Percentiles rank a stretch among this genome's conserved stretches.
phyloP scores from a whole-genome alignment of 1,140 invertebrate species.

The Ruditapes philippinarum region DNA sequence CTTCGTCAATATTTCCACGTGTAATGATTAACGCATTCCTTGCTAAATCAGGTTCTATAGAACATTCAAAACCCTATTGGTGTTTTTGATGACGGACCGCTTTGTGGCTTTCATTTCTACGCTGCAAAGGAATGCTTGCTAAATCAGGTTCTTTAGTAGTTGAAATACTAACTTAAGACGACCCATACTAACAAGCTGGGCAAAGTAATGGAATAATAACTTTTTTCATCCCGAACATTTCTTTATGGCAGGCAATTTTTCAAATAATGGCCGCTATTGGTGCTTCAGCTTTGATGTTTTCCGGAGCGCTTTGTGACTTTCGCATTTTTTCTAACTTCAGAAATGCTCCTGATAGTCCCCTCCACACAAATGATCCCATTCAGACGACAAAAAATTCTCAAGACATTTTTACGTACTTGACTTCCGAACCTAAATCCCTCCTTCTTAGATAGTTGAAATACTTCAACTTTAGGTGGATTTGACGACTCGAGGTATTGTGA shows the following conservation, averaged over 20 bases:
- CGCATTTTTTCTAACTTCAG: neutral
- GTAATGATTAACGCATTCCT: slow-evolving; percentile 72
- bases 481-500: slow-evolving; percentile 71
- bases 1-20: slow-evolving; percentile 72
- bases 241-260: too few relatives aligned
- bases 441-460: slow-evolving; percentile 76
- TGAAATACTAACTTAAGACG: too few relatives aligned
- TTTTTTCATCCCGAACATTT: too few relatives aligned
- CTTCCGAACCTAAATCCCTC: slow-evolving; percentile 74
- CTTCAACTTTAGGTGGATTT: slow-evolving; percentile 76
- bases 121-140: too few relatives aligned
- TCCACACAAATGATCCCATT: slow-evolving; percentile 18
- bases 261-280: slow-evolving; percentile 78
- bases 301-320: neutral
- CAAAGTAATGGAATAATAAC: too few relatives aligned
- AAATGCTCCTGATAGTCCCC: neutral
- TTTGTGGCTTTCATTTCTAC: too few relatives aligned
- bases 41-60: slow-evolving; percentile 63
- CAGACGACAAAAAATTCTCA: slow-evolving; percentile 20
- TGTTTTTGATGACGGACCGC: too few relatives aligned
- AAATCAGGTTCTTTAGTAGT: too few relatives aligned
- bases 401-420: slow-evolving; percentile 71
- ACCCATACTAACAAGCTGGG: too few relatives aligned
- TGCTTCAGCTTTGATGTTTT: slow-evolving; percentile 37
- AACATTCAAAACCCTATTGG: too few relatives aligned